phyloP scores from a whole-genome alignment of 35 echinoderm and acorn worm genomes.

The Apostichopus californicus region DNA sequence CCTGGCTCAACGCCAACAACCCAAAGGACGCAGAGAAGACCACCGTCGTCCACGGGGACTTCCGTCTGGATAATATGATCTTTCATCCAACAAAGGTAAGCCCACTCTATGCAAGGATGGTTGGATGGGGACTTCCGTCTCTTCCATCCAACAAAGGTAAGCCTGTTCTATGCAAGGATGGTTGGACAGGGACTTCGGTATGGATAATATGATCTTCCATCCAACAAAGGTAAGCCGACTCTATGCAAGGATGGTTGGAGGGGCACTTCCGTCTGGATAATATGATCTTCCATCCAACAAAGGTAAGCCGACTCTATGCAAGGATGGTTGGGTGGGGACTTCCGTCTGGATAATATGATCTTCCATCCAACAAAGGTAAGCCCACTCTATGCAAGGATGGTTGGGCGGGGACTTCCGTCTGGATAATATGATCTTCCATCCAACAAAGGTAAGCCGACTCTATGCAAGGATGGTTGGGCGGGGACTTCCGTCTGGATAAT shows the following conservation, averaged over 20 bases:
- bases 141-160: slow-evolving; percentile 90
- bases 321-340: too few species aligned
- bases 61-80: slow-evolving; percentile 91
- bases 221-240: slow-evolving; percentile 62
- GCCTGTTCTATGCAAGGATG: too few species aligned
- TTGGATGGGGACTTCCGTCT: slow-evolving; percentile 86
- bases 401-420: too few species aligned
- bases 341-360: slow-evolving; percentile 95
- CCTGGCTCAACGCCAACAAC: slow-evolving; percentile 75
- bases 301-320: slow-evolving; percentile 37
- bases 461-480: too few species aligned
- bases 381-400: too few species aligned
- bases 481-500: too few species aligned
- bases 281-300: slow-evolving; percentile 90
- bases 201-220: slow-evolving; percentile 98
- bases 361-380: slow-evolving; percentile 89
- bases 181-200: slow-evolving; percentile 78
- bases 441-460: slow-evolving; percentile 60
- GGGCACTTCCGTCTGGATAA: too few species aligned
- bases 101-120: too few species aligned
- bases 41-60: slow-evolving; percentile 92
- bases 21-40: slow-evolving; percentile 71
- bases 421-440: slow-evolving; percentile 97
- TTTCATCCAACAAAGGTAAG: slow-evolving; percentile 89
- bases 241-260: too few species aligned